phyloP scores from a whole-genome alignment of 2,888 invertebrate species.

The Scelioninae gen. 1 region DNA sequence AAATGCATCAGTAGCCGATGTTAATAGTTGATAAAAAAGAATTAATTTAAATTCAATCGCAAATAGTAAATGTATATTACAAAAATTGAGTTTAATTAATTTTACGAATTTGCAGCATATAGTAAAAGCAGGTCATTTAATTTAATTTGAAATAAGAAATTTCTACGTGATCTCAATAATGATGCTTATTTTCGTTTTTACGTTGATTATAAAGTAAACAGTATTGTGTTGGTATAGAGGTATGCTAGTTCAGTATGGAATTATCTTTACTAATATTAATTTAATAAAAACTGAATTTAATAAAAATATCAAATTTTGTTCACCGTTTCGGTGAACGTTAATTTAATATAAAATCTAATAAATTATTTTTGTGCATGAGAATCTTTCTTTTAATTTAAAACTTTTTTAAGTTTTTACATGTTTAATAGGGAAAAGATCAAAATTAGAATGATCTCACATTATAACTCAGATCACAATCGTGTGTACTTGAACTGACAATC shows the following conservation, averaged over 20 bases:
- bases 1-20: constrained; percentile 3
- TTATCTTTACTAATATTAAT: too few relatives aligned
- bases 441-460: constrained; percentile 10
- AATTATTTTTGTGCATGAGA: too few relatives aligned
- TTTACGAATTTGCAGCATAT: neutral
- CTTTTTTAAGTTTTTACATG: too few relatives aligned
- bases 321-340: too few relatives aligned
- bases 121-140: neutral
- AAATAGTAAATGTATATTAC: neutral
- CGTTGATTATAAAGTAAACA: neutral
- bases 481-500: constrained; percentile 36
- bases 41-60: neutral
- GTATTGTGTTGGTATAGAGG: too few relatives aligned
- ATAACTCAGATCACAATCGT: constrained; percentile 35
- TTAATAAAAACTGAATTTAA: too few relatives aligned
- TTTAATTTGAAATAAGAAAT: neutral
- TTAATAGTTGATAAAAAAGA: neutral
- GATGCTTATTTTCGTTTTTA: neutral
- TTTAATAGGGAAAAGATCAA: neutral
- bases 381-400: too few relatives aligned
- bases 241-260: too few relatives aligned
- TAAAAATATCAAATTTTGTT: too few relatives aligned
- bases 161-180: constrained; percentile 1
- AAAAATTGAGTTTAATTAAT: constrained; percentile 8
- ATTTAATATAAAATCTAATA: too few relatives aligned